Evolutionary conservation across 2,888 invertebrate species (phyloP).

Genomic region (Anoplius nigerrimus): DNA sequence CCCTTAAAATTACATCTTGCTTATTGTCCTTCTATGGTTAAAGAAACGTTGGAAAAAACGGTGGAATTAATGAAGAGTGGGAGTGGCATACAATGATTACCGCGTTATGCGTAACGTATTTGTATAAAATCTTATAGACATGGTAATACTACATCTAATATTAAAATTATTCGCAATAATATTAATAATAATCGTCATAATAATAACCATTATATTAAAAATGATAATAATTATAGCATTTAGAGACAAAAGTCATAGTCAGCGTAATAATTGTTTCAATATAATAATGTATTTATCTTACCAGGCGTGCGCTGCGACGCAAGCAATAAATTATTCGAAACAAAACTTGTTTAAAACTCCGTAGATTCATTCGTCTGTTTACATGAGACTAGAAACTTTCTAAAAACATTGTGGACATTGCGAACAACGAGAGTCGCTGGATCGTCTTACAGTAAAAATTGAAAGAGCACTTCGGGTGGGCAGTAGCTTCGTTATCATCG

Average conservation of each 20-base stretch:
- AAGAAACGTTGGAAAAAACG: conserved; percentile 13
- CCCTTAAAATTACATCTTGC: conserved; percentile 45
- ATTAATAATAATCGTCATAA: conserved; percentile 23
- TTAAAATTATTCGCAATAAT: conserved; percentile 28
- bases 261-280: not conserved
- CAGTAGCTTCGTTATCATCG: conserved; percentile 44
- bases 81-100: conserved; percentile 44
- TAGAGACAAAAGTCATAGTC: conserved; percentile 13
- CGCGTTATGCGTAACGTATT: conserved; percentile 43
- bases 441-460: conserved; percentile 41
- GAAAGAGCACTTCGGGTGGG: conserved; percentile 68
- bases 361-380: conserved; percentile 53
- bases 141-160: conserved; percentile 25
- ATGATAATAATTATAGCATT: conserved; percentile 27
- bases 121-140: conserved; percentile 57
- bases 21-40: conserved; percentile 55
- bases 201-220: conserved; percentile 27
- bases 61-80: not conserved
- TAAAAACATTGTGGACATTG: conserved; percentile 53
- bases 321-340: conserved; percentile 56
- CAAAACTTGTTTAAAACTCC: conserved; percentile 54
- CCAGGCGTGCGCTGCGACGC: conserved; percentile 46
- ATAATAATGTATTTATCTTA: conserved; percentile 44
- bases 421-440: conserved; percentile 12
- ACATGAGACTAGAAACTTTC: conserved; percentile 68